These are phyloP conservation scores for Melopsittacus undulatus DNA, from an alignment of 2,797 vertebrate genomes.

Conservation along the genomic window DNA sequence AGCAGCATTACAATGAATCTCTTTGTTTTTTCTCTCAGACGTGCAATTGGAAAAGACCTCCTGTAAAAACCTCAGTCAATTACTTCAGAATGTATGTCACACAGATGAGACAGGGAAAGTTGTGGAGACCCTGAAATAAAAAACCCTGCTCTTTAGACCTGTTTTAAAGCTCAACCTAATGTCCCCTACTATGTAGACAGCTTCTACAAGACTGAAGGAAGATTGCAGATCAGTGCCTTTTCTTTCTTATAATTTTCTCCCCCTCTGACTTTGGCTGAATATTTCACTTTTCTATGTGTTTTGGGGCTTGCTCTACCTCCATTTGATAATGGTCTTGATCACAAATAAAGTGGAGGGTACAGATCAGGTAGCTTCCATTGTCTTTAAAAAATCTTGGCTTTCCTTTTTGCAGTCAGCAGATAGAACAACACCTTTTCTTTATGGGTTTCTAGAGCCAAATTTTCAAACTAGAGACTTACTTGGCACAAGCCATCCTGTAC, in stretches of 20 bases:
- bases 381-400: background rate
- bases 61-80: background rate
- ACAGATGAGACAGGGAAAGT: background rate
- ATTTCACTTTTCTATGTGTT: background rate
- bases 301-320: background rate
- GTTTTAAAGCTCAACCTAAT: background rate
- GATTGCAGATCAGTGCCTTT: background rate
- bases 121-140: background rate
- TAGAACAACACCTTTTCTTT: background rate
- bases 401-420: background rate
- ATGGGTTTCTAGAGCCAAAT: conserved; percentile 7
- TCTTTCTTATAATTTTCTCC: background rate
- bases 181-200: background rate
- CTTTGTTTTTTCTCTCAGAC: background rate
- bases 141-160: background rate
- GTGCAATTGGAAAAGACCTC: background rate
- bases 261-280: background rate
- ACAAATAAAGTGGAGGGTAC: background rate
- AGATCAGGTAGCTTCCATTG: background rate
- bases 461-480: background rate
- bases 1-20: background rate
- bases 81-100: background rate
- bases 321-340: background rate
- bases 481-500: conserved; percentile 21
- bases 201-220: background rate